Evolutionary conservation across 2,888 invertebrate genomes (phyloP).

Genomic region (Neoitamus cyanurus): DNA sequence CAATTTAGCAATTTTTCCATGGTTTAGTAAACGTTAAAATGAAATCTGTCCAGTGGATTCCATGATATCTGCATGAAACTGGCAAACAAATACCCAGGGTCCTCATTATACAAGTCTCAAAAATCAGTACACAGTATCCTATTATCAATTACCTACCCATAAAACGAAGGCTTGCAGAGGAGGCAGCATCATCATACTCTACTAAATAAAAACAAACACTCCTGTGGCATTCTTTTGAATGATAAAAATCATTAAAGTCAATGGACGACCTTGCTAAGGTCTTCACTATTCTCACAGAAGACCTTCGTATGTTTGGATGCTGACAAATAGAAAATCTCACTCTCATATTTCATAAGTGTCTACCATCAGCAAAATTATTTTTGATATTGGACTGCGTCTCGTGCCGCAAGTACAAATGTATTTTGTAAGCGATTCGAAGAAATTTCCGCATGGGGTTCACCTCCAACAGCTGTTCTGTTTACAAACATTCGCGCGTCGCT

Average conservation of each 20-base stretch:
- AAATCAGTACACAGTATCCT: too few species aligned
- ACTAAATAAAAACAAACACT: neutral
- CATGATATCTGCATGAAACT: too few species aligned
- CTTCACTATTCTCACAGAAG: neutral
- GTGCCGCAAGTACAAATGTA: neutral
- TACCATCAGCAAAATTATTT: neutral
- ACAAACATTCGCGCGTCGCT: neutral
- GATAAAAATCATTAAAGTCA: neutral
- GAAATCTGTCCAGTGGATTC: too few species aligned
- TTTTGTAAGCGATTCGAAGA: neutral
- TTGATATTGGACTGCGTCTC: neutral
- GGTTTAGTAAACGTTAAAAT: too few species aligned
- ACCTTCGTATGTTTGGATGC: neutral
- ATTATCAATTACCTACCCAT: too few species aligned
- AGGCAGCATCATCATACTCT: too few species aligned
- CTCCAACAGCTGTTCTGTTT: neutral
- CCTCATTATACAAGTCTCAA: too few species aligned
- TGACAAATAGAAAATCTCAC: neutral
- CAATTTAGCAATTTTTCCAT: too few species aligned
- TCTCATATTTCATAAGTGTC: neutral
- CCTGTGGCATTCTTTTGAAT: neutral
- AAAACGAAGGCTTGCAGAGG: too few species aligned
- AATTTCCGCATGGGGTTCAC: slow-evolving; percentile 17
- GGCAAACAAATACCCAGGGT: too few species aligned
- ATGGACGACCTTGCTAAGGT: neutral